phyloP scores from a whole-genome alignment of 2,797 vertebrate genomes.

The Capromys pilorides region DNA sequence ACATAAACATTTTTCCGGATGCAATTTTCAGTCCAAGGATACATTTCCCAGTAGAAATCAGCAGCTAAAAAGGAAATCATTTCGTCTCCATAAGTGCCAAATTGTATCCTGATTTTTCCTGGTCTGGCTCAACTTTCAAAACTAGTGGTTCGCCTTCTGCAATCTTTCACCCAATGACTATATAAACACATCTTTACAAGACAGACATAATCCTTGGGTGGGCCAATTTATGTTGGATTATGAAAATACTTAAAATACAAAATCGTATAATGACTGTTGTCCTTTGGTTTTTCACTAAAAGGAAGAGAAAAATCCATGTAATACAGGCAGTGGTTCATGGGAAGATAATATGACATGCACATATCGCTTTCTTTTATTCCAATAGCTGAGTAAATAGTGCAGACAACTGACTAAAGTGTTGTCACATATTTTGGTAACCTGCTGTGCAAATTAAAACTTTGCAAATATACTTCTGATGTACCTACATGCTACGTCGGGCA shows the following conservation, averaged over 20 bases:
- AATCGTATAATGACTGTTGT: conserved; percentile 91
- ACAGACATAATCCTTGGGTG: conserved; percentile 91
- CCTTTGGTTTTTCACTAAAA: conserved; percentile 85
- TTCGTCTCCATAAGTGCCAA: conserved; percentile 99
- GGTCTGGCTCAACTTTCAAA: conserved; percentile 95
- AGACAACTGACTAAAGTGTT: conserved; percentile 71
- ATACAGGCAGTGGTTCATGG: conserved; percentile 63
- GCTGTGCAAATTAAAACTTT: conserved; percentile 63
- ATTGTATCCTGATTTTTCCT: conserved; percentile 99
- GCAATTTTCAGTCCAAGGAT: conserved; percentile 98
- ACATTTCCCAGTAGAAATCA: conserved; percentile 98
- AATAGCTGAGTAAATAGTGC: conserved; percentile 74
- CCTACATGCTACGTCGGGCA: background rate
- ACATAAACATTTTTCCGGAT: conserved; percentile 99
- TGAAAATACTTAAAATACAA: conserved; percentile 91
- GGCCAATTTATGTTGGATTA: conserved; percentile 92
- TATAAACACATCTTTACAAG: conserved; percentile 92
- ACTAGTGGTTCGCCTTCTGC: conserved; percentile 92
- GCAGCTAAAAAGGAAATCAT: conserved; percentile 99
- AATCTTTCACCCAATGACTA: conserved; percentile 94
- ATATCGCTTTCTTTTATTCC: conserved; percentile 71
- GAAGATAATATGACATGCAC: conserved; percentile 57
- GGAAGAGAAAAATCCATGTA: conserved; percentile 69
- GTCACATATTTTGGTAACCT: conserved; percentile 68
- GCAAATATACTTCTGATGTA: conserved; percentile 30